These are phyloP conservation scores for Epizoanthus fatuus DNA, from an alignment of 92 coral and sea anemone genomes.

Conservation along the genomic window DNA sequence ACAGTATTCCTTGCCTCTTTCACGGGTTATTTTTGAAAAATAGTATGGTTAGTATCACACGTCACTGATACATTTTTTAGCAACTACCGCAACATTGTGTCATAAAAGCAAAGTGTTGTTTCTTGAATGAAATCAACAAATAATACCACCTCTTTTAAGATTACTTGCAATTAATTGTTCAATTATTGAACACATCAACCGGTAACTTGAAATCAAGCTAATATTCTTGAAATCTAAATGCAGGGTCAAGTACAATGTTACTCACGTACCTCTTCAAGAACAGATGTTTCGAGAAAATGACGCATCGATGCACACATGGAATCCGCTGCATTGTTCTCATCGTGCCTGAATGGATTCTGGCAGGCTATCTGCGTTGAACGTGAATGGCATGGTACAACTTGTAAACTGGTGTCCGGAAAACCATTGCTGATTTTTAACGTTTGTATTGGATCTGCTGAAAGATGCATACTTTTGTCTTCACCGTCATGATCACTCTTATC, in stretches of 20 bases:
- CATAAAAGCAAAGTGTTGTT: too few species aligned
- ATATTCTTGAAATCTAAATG: neutral
- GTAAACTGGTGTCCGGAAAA: constrained; percentile 3
- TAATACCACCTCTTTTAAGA: too few species aligned
- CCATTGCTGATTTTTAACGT: constrained; percentile 8
- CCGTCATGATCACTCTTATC: neutral
- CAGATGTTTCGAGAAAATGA: constrained; percentile 15
- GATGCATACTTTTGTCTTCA: neutral
- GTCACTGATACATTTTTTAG: too few species aligned
- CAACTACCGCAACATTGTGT: too few species aligned
- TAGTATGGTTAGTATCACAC: too few species aligned
- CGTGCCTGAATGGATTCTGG: constrained; percentile 6
- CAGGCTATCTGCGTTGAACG: constrained; percentile 4
- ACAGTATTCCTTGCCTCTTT: too few species aligned
- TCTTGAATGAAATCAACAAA: too few species aligned
- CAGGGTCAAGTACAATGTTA: neutral
- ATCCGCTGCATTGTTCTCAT: neutral
- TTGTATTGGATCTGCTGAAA: constrained; percentile 1
- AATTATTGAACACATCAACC: neutral
- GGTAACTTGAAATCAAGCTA: neutral
- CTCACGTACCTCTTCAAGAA: constrained; percentile 28
- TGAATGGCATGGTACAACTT: constrained; percentile 38
- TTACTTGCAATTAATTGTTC: too few species aligned
- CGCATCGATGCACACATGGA: constrained; percentile 1
- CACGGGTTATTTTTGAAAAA: too few species aligned